phyloP scores from a whole-genome alignment of 2,888 invertebrate species.

The Stenodera caucasica region DNA sequence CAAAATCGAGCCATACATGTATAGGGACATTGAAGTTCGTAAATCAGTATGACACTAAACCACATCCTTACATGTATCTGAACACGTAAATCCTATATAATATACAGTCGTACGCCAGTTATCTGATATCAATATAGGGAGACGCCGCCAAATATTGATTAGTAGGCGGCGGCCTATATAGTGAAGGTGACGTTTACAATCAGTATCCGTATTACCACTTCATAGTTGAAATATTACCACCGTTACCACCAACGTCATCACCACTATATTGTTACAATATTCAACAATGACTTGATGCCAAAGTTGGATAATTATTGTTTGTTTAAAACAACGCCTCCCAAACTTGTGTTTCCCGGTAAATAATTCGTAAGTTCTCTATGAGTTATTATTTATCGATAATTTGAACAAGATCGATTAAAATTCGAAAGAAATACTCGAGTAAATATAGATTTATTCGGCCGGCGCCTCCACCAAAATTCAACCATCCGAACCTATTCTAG shows the following conservation, averaged over 20 bases:
- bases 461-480: constrained; percentile 3
- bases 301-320: no score
- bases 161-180: constrained; percentile 36
- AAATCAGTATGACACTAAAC: constrained; percentile 50
- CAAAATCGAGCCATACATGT: constrained; percentile 19
- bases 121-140: constrained; percentile 49
- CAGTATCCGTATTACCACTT: constrained; percentile 33
- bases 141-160: constrained; percentile 49
- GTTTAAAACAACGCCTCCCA: no score
- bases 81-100: constrained; percentile 52
- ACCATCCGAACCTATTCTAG: neutral
- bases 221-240: neutral
- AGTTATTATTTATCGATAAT: no score
- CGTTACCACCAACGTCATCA: neutral
- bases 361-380: no score
- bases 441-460: neutral
- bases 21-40: constrained; percentile 37
- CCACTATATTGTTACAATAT: neutral
- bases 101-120: constrained; percentile 48
- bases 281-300: neutral
- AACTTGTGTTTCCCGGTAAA: no score
- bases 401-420: no score
- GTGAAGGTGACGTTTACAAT: constrained; percentile 43
- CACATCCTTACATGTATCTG: constrained; percentile 49
- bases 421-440: no score